Evolutionary conservation across 2,797 vertebrate species (phyloP), one percentile per base, ranked within the genome.

Genomic region (Karalla daura): DNA sequence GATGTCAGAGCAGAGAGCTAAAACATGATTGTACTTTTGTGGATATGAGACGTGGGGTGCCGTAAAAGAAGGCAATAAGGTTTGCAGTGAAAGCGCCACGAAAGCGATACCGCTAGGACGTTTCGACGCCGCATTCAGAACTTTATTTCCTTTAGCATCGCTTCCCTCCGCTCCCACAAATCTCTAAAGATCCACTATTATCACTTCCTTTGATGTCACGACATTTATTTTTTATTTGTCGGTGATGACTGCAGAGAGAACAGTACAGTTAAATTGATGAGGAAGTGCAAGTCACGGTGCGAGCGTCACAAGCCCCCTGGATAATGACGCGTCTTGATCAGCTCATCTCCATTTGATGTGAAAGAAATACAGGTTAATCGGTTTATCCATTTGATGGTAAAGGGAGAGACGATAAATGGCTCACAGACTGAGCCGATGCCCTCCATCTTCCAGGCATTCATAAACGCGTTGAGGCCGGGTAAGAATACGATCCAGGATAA

Each of bases 1-100:
- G 44, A 66, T 54, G 58, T 67, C 7, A 68, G 60, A 39, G 52
- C 30, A 35, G 35, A 24, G 15, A 35, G 32, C 17, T 63, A 55
- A 61, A 56, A 63, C 11, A 36, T 17, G 8, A 67, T 40, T 56
- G 21, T 24, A 43, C 40, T 54, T 70, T 30, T 43, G 55, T 54
- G 25, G 46, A 37, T 49, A 47, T 28, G 18, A 70, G 33, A 28
- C 5, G 37, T 39, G 49, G 2, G n/a, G 23, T 21, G 33, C 20
- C 62, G 44, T 44, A 56, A 63, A 60, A 52, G n/a, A 58, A 37
- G 1, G 9, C 18, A 27, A 58, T 43, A 53, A 2, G 8, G 11
- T 71, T n/a, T 1, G 3, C 11, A 76, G 64, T 36, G 43, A 52
- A 74, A 64, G 24, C 14, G 58, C 8, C 15, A 20, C 17, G 27